A percentile compares a stretch with the other conserved stretches of the same genome.
phyloP scores from a whole-genome alignment of 1,140 invertebrate species.

The Calliphora vicina region DNA sequence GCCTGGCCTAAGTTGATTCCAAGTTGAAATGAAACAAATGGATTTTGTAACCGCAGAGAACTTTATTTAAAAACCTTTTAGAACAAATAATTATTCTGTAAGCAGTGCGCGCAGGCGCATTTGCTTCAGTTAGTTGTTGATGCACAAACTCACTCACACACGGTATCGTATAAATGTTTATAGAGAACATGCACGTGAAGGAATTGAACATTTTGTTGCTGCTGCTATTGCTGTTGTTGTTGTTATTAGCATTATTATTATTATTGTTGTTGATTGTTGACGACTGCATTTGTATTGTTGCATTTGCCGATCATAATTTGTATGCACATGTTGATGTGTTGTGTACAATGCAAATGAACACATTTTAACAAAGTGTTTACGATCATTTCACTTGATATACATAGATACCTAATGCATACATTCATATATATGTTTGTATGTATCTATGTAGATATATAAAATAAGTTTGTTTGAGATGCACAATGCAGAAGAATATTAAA shows the following conservation, averaged over 20 bases:
- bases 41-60: neutral
- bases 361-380: conserved; percentile 28
- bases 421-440: neutral
- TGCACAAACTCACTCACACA: too few relatives aligned
- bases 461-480: too few relatives aligned
- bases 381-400: conserved; percentile 15
- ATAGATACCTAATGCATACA: neutral
- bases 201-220: conserved; percentile 3
- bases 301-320: conserved; percentile 24
- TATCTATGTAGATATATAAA: neutral
- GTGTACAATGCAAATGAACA: conserved; percentile 29
- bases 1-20: neutral
- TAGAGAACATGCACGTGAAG: conserved; percentile 28
- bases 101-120: conserved; percentile 19
- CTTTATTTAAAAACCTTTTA: conserved; percentile 1
- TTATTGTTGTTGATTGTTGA: neutral
- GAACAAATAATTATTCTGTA: conserved; percentile 16
- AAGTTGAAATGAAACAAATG: neutral
- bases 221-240: neutral
- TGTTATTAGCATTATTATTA: neutral
- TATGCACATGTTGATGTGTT: conserved; percentile 23
- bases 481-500: neutral
- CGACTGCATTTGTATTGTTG: neutral
- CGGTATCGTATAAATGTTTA: neutral
- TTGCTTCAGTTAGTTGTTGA: neutral